Percentiles rank a stretch among this genome's conserved stretches.
Conservation (phyloP, 1,140 invertebrate genomes). For the Eumeta japonica region DNA sequence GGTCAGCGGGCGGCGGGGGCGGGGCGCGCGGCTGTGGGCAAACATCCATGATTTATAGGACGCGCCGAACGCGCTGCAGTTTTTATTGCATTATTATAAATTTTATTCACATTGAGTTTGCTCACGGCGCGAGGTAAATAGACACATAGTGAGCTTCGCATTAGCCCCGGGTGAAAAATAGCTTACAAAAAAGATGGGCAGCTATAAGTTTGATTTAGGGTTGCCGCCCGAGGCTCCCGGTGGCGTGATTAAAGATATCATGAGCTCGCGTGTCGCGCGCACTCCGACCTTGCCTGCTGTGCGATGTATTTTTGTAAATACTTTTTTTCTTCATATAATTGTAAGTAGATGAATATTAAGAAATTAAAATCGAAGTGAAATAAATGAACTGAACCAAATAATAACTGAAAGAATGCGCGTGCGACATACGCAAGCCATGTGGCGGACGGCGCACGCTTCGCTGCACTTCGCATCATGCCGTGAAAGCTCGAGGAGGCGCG, state of each 20-base stretch:
- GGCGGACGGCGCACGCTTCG: slow-evolving; percentile 26
- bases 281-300: too few species aligned
- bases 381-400: too few species aligned
- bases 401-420: too few species aligned
- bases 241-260: background rate
- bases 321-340: too few species aligned
- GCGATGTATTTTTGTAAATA: too few species aligned
- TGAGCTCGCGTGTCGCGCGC: background rate
- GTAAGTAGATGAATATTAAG: too few species aligned
- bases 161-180: background rate
- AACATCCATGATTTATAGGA: slow-evolving; percentile 9
- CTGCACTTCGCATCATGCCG: too few species aligned
- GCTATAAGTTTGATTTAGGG: background rate
- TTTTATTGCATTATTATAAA: slow-evolving; percentile 10
- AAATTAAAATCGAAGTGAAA: too few species aligned
- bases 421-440: slow-evolving; percentile 46
- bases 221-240: background rate
- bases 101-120: slow-evolving; percentile 5
- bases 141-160: too few species aligned
- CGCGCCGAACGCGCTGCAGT: background rate
- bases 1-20: too few species aligned
- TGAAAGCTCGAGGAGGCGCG: slow-evolving; percentile 43
- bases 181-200: background rate
- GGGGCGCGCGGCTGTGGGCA: slow-evolving; percentile 1
- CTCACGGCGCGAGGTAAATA: background rate